Percentiles rank a stretch among this genome's conserved stretches.
Evolutionary conservation across 2,797 vertebrate genomes (phyloP).

Genomic region (Tragopan temminckii): DNA sequence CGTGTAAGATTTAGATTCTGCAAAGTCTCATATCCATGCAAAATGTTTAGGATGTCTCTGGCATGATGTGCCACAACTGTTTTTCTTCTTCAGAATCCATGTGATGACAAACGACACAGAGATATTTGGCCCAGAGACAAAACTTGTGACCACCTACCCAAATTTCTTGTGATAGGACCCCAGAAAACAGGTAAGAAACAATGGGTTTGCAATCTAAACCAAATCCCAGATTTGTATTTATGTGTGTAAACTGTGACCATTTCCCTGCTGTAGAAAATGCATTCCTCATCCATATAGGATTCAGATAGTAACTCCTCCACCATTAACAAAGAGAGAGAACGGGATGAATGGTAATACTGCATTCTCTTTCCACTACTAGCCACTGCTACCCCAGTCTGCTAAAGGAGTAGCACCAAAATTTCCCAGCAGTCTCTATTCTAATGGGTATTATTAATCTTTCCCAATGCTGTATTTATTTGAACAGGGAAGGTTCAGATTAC

Average conservation of each 20-base stretch:
- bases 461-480: not conserved
- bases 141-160: slow-evolving; percentile 95
- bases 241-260: not conserved
- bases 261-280: not conserved
- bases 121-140: slow-evolving; percentile 99
- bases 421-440: not conserved
- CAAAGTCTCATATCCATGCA: fast-evolving
- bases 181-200: slow-evolving; percentile 93
- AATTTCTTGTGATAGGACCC: slow-evolving; percentile 95
- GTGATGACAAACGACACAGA: slow-evolving; percentile 95
- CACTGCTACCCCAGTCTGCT: not conserved
- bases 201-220: not conserved
- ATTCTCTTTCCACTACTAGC: not conserved
- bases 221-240: not conserved
- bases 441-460: not conserved
- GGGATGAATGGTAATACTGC: not conserved
- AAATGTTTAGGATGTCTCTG: not conserved
- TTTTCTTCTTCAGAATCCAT: slow-evolving; percentile 88
- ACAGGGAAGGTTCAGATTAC: not conserved
- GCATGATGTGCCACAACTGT: not conserved
- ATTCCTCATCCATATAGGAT: fast-evolving
- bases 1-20: not conserved
- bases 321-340: not conserved
- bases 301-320: not conserved
- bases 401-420: not conserved